phyloP scores from a whole-genome alignment of 2,797 vertebrate genomes.

The Streptopelia turtur region DNA sequence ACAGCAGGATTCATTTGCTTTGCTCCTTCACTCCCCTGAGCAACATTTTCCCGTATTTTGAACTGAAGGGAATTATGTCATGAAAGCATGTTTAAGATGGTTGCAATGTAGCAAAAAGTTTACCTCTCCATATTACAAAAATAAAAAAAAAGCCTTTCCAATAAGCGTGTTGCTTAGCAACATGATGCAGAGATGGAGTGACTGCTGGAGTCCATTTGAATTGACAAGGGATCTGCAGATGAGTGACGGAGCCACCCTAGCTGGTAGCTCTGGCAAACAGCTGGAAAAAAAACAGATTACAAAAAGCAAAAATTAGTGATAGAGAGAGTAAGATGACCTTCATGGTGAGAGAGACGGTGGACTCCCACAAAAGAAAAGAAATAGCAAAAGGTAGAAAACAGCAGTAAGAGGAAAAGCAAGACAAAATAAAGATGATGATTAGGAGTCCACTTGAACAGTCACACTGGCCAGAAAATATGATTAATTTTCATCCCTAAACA shows the following conservation, averaged over 20 bases:
- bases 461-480: background rate
- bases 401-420: background rate
- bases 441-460: background rate
- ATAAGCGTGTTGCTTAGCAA: slow-evolving; percentile 75
- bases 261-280: background rate
- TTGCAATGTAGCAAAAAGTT: slow-evolving; percentile 45
- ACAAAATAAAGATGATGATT: background rate
- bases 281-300: background rate
- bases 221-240: slow-evolving; percentile 48
- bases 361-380: background rate
- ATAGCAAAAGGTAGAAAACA: background rate
- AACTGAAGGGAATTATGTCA: slow-evolving; percentile 51
- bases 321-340: background rate
- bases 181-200: slow-evolving; percentile 28
- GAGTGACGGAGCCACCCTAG: background rate
- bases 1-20: slow-evolving; percentile 49
- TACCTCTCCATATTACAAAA: slow-evolving; percentile 34
- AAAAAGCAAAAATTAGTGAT: background rate
- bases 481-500: background rate
- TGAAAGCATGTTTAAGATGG: slow-evolving; percentile 38
- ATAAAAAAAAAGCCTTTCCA: slow-evolving; percentile 62
- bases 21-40: slow-evolving; percentile 22
- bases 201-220: slow-evolving; percentile 45
- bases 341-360: background rate
- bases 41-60: slow-evolving; percentile 36